Conservation (phyloP, 2,888 invertebrate genomes). For the Protonemura montana region DNA sequence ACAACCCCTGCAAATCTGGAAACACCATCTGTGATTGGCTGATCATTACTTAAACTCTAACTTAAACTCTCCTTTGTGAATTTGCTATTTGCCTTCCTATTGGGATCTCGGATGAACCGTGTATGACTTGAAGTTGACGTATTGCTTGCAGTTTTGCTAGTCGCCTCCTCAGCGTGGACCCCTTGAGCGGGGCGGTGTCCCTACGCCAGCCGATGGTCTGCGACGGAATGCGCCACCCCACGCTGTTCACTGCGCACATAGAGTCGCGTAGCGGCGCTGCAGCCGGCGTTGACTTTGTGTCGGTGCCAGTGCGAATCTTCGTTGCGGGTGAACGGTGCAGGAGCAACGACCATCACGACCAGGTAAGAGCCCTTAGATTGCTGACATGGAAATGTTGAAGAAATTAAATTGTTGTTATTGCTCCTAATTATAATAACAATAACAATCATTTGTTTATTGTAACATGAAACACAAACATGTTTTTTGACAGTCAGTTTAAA, state of each 20-base stretch:
- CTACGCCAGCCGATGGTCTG: conserved; percentile 76
- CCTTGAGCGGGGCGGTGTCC: conserved; percentile 77
- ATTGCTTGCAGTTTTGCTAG: not conserved
- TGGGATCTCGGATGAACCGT: not conserved
- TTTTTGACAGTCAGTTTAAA: too few species aligned
- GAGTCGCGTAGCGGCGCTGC: conserved; percentile 78
- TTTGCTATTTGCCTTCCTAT: not conserved
- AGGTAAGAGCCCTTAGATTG: not conserved
- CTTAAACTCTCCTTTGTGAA: too few species aligned
- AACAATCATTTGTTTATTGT: too few species aligned
- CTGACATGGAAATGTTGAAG: too few species aligned
- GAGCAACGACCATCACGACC: conserved; percentile 49
- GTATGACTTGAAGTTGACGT: not conserved
- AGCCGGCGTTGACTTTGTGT: conserved; percentile 78
- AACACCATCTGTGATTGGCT: too few species aligned
- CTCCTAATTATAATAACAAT: too few species aligned
- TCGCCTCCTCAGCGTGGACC: conserved; percentile 65
- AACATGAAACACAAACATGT: too few species aligned
- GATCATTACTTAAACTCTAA: too few species aligned
- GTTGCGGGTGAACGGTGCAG: conserved; percentile 57
- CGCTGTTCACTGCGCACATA: conserved; percentile 84
- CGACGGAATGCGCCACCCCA: conserved; percentile 83
- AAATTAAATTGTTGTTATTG: too few species aligned
- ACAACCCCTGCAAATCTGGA: too few species aligned
- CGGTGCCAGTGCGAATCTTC: conserved; percentile 77